Percentiles rank a stretch among this genome's conserved stretches.
These are phyloP conservation scores for Ctenopoma kingsleyae DNA, from an alignment of 2,797 vertebrate genomes.

Conservation along the genomic window DNA sequence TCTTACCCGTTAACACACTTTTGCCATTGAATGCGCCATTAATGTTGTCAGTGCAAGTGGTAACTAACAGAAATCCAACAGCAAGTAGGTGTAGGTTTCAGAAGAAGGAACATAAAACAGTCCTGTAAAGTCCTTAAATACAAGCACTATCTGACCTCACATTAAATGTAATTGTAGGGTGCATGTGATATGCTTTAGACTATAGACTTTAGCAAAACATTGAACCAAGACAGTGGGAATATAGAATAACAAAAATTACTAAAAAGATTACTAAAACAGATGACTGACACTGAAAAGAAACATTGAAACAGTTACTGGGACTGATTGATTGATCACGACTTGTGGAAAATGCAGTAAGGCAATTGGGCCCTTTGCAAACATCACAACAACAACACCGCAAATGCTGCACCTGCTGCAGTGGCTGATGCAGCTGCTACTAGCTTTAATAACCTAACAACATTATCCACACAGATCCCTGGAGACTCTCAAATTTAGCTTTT, in stretches of 20 bases:
- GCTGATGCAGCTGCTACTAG: constrained; percentile 29
- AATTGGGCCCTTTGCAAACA: constrained; percentile 6
- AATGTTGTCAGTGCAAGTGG: not conserved
- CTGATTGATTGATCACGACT: not conserved
- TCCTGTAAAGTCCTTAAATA: too few species aligned
- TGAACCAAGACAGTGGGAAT: not conserved
- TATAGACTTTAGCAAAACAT: not conserved
- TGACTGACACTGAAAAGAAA: not conserved
- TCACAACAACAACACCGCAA: constrained; percentile 28
- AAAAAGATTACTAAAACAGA: not conserved
- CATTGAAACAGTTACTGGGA: not conserved
- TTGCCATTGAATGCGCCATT: not conserved
- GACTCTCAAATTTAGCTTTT: constrained; percentile 15
- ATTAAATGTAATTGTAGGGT: not conserved
- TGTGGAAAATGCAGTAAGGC: not conserved
- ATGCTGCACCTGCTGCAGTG: constrained; percentile 32
- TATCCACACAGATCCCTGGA: constrained; percentile 28
- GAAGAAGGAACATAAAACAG: not conserved
- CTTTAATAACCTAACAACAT: constrained; percentile 35
- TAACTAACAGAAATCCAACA: constrained; percentile 1
- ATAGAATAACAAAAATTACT: not conserved
- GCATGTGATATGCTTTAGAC: not conserved
- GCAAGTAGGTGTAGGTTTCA: not conserved
- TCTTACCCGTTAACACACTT: not conserved
- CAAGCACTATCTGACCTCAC: not conserved